Evolutionary conservation across 2,797 vertebrate species (phyloP), one percentile per base, ranked within the genome.

Genomic region (Siniperca scherzeri): DNA sequence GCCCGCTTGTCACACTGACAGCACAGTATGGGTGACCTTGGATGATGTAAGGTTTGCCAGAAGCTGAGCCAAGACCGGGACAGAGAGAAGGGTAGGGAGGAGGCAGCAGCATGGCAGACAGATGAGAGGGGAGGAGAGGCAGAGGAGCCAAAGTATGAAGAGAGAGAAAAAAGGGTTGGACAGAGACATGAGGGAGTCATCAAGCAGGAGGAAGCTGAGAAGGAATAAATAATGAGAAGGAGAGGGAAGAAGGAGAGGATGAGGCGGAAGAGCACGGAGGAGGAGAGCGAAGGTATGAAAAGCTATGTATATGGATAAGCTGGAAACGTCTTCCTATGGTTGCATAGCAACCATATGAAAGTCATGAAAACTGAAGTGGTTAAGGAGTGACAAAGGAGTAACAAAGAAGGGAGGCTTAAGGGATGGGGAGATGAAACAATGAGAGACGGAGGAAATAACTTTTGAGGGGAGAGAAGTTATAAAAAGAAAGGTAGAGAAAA

Each of bases 311-410:
- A 85, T 67, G 80, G 81, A 78, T 86, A 77, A 66, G 1, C 50
- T 64, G 42, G 42, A 79, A 70, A 74, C 10, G 33, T 74, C 76
- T 75, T 78, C 50, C 50, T 74, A 25, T 56, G 36, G 87, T 87
- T 90, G 86, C 81, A 77, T 80, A 87, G 90, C 86, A 87, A 91
- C 87, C 52, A 14, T 27, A 70, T 64, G 19, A 76, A 84, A 84
- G 77, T 78, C 53, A 72, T 40, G 65, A 87, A 74, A 81, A 74
- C 66, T 76, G 52, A 78, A 80, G 61, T 64, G 67, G 55, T 62
- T 42, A n/a, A 65, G 46, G 21, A 52, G 56, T 48, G 71, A 70
- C n/a, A 13, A 27, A 48, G 60, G 56, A 71, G 59, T 64, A 70
- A 66, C 67, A 50, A 46, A 16, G 14, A 5, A 46, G 1, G 46